These are phyloP conservation scores for Mustelus asterias DNA, from an alignment of 2,113 vertebrate species.

Conservation along the genomic window DNA sequence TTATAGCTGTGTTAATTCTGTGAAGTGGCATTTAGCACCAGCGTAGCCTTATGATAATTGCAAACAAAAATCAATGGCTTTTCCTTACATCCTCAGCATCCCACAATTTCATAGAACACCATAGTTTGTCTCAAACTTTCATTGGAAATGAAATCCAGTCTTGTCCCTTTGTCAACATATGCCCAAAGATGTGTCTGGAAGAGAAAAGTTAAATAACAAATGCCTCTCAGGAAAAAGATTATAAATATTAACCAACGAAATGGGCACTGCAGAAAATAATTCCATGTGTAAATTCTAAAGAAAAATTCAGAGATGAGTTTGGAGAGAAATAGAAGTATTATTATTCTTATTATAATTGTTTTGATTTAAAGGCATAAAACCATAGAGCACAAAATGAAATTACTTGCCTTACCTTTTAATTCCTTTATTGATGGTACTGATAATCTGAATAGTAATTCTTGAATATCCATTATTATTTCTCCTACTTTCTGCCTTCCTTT, in stretches of 20 bases:
- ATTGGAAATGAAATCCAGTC: background rate
- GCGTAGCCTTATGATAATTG: background rate
- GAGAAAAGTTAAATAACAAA: background rate
- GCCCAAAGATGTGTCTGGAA: background rate
- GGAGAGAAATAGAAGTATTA: background rate
- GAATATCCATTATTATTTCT: background rate
- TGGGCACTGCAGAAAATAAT: background rate
- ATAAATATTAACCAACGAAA: background rate
- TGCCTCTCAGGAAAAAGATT: background rate
- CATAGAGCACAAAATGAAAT: background rate
- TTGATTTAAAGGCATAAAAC: background rate
- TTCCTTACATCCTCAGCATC: background rate
- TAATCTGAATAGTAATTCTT: background rate
- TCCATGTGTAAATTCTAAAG: background rate
- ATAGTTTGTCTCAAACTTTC: background rate
- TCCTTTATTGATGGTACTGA: background rate
- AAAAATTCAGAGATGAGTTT: background rate
- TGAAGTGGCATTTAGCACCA: too few relatives aligned
- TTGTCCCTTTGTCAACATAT: background rate
- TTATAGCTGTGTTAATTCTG: background rate
- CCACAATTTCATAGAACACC: background rate
- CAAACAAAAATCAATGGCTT: background rate
- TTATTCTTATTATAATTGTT: background rate
- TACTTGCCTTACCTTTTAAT: background rate
- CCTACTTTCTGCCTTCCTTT: background rate